Evolutionary conservation across 2,888 invertebrate genomes (phyloP).

Genomic region (Tenthredo amoena): DNA sequence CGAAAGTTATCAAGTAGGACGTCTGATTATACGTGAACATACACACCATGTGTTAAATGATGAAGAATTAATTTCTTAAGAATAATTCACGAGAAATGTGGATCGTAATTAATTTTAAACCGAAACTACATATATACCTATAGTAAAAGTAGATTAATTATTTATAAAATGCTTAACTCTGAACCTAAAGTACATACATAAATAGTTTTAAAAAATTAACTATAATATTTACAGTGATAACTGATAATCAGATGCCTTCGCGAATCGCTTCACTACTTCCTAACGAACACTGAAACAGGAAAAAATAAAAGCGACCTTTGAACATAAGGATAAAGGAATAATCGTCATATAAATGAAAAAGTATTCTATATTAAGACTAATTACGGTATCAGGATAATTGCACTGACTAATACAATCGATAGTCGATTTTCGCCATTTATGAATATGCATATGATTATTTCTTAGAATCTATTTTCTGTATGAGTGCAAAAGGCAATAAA

Average conservation of each 20-base stretch:
- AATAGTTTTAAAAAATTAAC: neutral
- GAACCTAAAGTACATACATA: neutral
- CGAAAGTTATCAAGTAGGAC: constrained; percentile 36
- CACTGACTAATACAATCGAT: neutral
- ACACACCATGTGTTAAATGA: neutral
- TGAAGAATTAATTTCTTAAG: neutral
- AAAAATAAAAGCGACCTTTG: neutral
- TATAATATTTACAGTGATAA: constrained; percentile 8
- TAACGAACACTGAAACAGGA: constrained; percentile 34
- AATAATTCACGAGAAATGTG: neutral
- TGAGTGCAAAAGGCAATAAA: neutral
- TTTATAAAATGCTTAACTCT: neutral
- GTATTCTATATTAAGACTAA: neutral
- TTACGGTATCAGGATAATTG: neutral
- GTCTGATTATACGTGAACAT: neutral
- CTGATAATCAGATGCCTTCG: neutral
- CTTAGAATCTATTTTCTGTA: neutral
- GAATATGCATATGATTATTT: neutral
- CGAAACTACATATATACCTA: neutral
- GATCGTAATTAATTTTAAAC: neutral
- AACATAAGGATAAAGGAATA: neutral
- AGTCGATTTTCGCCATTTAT: neutral
- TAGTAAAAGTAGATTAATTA: neutral
- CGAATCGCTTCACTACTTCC: neutral
- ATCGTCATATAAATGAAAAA: neutral